These are phyloP conservation scores for Aplodontia rufa DNA, from an alignment of 2,113 vertebrate genomes.

Conservation along the genomic window DNA sequence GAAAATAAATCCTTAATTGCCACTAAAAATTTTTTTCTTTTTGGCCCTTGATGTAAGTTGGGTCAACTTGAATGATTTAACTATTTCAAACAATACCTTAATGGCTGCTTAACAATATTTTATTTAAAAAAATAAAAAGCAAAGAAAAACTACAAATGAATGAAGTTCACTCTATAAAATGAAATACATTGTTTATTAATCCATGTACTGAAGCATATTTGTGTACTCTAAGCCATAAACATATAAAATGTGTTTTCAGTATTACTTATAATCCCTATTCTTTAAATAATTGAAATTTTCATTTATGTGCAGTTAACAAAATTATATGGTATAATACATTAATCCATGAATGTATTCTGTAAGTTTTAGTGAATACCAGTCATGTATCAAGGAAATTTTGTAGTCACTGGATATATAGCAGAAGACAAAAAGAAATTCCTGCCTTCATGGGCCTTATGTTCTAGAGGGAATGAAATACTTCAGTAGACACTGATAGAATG, in stretches of 20 bases:
- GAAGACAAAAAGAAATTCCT: not conserved
- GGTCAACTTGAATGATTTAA: not conserved
- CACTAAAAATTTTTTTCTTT: no score
- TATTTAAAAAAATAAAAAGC: not conserved
- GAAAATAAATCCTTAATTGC: no score
- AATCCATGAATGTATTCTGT: not conserved
- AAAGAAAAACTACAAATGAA: not conserved
- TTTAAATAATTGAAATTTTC: not conserved
- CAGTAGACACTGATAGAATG: not conserved
- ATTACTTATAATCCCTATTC: not conserved
- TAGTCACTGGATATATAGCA: not conserved
- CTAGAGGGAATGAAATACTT: not conserved
- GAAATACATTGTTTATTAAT: not conserved
- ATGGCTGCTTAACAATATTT: not conserved
- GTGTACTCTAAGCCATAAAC: not conserved
- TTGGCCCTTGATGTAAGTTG: not conserved
- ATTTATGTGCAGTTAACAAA: not conserved
- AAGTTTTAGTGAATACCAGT: not conserved
- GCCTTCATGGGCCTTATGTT: not conserved
- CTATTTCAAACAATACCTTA: not conserved
- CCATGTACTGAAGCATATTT: not conserved
- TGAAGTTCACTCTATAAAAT: not conserved
- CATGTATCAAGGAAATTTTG: not conserved
- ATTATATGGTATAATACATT: not conserved
- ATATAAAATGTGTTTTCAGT: not conserved